Percentiles rank a stretch among this genome's conserved stretches.
These are phyloP conservation scores for Wiebesia pumilae DNA, from an alignment of 1,140 invertebrate species.

Conservation along the genomic window DNA sequence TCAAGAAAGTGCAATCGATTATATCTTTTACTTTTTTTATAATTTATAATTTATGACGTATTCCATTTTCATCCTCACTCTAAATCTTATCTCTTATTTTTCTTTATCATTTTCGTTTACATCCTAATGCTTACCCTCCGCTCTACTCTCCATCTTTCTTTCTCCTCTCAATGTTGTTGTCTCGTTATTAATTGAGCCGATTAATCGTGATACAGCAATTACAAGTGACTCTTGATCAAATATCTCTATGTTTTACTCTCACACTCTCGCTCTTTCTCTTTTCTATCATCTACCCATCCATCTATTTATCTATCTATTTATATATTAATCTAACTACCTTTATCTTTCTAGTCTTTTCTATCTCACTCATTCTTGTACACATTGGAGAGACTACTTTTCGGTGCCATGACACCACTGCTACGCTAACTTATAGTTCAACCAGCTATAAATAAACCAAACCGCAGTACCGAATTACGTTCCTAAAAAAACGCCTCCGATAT, in stretches of 20 bases:
- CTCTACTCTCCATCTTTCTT: neutral
- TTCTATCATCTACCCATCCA: neutral
- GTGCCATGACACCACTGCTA: constrained; percentile 13
- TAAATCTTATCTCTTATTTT: neutral
- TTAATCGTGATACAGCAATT: neutral
- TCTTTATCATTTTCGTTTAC: neutral
- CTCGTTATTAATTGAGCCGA: neutral
- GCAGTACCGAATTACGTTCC: constrained; percentile 66
- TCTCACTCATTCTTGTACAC: constrained; percentile 33
- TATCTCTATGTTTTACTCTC: neutral
- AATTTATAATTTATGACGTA: no score
- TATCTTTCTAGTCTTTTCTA: constrained; percentile 17
- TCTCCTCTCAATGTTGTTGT: neutral
- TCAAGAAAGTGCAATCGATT: no score
- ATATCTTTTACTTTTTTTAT: no score
- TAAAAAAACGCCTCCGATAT: constrained; percentile 57
- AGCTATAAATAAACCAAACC: constrained; percentile 66
- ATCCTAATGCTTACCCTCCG: neutral
- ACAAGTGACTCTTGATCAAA: neutral
- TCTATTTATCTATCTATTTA: constrained; percentile 5
- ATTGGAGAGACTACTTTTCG: constrained; percentile 26
- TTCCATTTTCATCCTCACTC: no score
- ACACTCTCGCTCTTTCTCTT: neutral
- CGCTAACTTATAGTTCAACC: constrained; percentile 51
- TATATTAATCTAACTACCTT: constrained; percentile 11